A percentile compares a stretch with the other conserved stretches of the same genome.
phyloP scores from a whole-genome alignment of 2,888 invertebrate species.

The Tiliacea citrago region DNA sequence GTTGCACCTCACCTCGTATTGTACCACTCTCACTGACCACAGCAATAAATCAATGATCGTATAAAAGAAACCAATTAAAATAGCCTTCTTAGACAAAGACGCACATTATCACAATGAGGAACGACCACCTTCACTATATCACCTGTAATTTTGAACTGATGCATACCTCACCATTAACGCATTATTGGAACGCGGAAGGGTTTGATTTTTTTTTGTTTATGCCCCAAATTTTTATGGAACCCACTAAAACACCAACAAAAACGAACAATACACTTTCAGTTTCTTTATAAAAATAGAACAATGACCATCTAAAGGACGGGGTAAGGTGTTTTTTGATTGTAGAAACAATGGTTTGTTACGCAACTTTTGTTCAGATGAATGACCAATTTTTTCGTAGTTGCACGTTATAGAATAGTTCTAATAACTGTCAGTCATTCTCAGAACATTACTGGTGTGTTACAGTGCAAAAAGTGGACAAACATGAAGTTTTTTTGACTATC shows the following conservation, averaged over 20 bases:
- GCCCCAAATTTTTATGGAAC: slow-evolving; percentile 87
- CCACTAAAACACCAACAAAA: slow-evolving; percentile 82
- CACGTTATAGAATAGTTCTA: slow-evolving; percentile 67
- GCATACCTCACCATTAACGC: slow-evolving; percentile 73
- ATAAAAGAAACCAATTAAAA: slow-evolving; percentile 88
- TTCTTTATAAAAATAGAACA: slow-evolving; percentile 88
- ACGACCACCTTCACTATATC: slow-evolving; percentile 86
- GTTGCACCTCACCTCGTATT: slow-evolving; percentile 76
- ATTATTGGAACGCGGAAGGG: slow-evolving; percentile 87
- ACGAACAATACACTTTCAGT: slow-evolving; percentile 89
- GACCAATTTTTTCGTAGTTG: slow-evolving; percentile 65
- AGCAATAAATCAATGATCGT: slow-evolving; percentile 86
- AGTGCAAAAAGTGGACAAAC: slow-evolving; percentile 66
- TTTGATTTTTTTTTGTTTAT: slow-evolving; percentile 86
- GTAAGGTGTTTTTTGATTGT: slow-evolving; percentile 89
- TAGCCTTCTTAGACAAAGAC: slow-evolving; percentile 80
- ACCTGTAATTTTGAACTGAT: slow-evolving; percentile 89
- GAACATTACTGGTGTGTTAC: slow-evolving; percentile 70
- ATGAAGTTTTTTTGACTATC: slow-evolving; percentile 74
- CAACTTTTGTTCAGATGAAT: slow-evolving; percentile 83
- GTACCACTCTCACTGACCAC: slow-evolving; percentile 73
- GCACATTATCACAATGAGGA: slow-evolving; percentile 84
- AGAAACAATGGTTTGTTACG: slow-evolving; percentile 80
- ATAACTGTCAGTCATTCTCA: slow-evolving; percentile 76
- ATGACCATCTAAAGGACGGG: slow-evolving; percentile 69